Base-by-base conservation (phyloP, 2,797 vertebrate genomes). In the Adelosebastes latens region DNA sequence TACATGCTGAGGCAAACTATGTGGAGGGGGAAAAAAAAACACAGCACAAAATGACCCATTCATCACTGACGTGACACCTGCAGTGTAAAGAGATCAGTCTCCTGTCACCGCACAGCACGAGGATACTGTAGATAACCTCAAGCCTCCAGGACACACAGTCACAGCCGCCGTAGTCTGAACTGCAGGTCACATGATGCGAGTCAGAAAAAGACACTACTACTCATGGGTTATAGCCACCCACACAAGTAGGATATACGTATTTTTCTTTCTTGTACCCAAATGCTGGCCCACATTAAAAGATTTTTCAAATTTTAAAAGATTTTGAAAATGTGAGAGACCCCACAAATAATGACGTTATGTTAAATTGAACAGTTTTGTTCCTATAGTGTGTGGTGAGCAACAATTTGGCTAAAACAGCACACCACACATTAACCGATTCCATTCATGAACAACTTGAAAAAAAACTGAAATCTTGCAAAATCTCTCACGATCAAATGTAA, bases 41-140 rank as follows among this genome's bases (percentile, higher is more conserved):
- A 34, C 58, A 10, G 18, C 10, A 4, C 24, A 49, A 72, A 62
- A 65, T 24, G 16, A 31, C 13, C 46, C 16, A 59, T 74, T 86
- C 62, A 78, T 65, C 58, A 73, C 7, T 61, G 62, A 62, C 52
- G 39, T 75, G 70, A 52, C 46, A 82, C 49, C 68, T 83, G 53
- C 22, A 68, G 60, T 64, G 31, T 36, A 64, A 65, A 46, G n/a
- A 68, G 59, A 18, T 6, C 52, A 5, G 11, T 31, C 49, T 36
- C 25, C 24, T 79, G 61, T 60, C 59, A 5, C 49, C 46, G 29
- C 32, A 68, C 31, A 60, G 27, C n/a, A 52, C 5, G 18, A 14
- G 14, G 9, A 27, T 13, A 68, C 18, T 64, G n/a, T 25, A 34
- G 18, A 82, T 72, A 49, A 62, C 27, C 39, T 32, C 25, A 18